Percentiles rank a stretch among this genome's conserved stretches.
Conservation (phyloP, 1,140 invertebrate species). For the honey bee (Apis mellifera) region DNA sequence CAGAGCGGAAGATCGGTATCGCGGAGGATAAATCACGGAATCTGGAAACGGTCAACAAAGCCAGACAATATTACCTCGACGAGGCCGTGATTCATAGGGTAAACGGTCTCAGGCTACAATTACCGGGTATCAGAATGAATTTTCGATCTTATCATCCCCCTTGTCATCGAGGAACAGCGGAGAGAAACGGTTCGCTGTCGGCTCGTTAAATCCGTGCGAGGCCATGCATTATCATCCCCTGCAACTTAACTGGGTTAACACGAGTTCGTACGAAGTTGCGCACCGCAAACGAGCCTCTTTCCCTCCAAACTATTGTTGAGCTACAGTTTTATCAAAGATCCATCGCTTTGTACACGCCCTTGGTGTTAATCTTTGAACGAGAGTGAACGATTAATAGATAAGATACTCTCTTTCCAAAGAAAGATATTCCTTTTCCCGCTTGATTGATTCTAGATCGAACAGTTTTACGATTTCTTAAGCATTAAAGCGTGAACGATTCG, state of each 20-base stretch:
- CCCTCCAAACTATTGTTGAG: too few species aligned
- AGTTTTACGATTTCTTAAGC: too few species aligned
- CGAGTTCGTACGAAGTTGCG: conserved; percentile 13
- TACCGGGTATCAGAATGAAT: conserved; percentile 37
- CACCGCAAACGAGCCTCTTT: too few species aligned
- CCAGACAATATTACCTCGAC: conserved; percentile 4
- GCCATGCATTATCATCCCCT: conserved; percentile 39
- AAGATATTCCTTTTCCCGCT: too few species aligned
- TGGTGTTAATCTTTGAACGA: too few species aligned
- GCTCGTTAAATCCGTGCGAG: conserved; percentile 35
- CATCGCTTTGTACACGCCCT: too few species aligned
- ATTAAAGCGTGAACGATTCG: too few species aligned
- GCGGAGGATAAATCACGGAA: conserved; percentile 3
- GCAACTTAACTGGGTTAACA: conserved; percentile 27
- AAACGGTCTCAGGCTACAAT: conserved; percentile 28
- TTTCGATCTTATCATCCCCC: conserved; percentile 27
- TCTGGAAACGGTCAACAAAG: conserved; percentile 4
- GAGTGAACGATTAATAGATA: too few species aligned
- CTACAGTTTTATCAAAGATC: too few species aligned
- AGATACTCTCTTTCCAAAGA: too few species aligned
- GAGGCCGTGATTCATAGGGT: conserved; percentile 43
- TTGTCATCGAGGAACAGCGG: conserved; percentile 26
- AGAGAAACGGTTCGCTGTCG: background rate
- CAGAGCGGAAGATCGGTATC: background rate
- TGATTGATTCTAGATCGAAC: too few species aligned